Base-by-base conservation (phyloP, 2,797 vertebrate species). In the Tapera naevia region DNA sequence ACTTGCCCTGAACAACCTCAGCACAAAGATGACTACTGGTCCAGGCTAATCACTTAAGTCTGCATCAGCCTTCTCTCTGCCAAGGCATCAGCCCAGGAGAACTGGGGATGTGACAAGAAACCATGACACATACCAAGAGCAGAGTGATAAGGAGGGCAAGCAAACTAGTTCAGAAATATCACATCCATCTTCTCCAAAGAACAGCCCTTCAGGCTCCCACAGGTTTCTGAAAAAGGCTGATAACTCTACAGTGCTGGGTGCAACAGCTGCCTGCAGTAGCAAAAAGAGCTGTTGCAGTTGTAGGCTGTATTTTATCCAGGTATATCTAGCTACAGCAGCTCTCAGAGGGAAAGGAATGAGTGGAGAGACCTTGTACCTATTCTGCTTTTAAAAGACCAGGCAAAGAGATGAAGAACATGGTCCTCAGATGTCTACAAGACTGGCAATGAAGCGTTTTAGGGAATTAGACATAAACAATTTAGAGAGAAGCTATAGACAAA, bases 401-500 rank as follows among this genome's bases (percentile, higher is more conserved):
- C 51, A 67, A 46, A 57, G 53, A 32, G 54, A 88, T 30, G 46
- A 48, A 70, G 58, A 61, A 58, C 7, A 1, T 48, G 56, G 32
- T 51, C 64, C 35, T 16, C 14, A 92, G 69, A 74, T 2, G 7
- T 4, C 2, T 5, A 48, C 23, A 39, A 61, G 48, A 43, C 24
- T 27, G 25, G 60, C 78, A 89, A 17, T 28, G 72, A 95, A 80
- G 82, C 8, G 5, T 50, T 58, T 81, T 33, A 78, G 54, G 74
- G 66, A 88, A 87, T 86, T 71, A 89, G 81, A 80, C 43, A 67
- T 43, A 74, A 82, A 85, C 86, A 80, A 74, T 90, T 86, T 79
- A 94, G 72, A 17, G 17, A 88, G 91, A 90, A 90, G 71, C 80
- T 90, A 57, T 91, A 91, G 72, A 85, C 67, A 94, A 88, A 81